Evolutionary conservation across 2,113 vertebrate genomes (phyloP).

Genomic region (Pipra filicauda): DNA sequence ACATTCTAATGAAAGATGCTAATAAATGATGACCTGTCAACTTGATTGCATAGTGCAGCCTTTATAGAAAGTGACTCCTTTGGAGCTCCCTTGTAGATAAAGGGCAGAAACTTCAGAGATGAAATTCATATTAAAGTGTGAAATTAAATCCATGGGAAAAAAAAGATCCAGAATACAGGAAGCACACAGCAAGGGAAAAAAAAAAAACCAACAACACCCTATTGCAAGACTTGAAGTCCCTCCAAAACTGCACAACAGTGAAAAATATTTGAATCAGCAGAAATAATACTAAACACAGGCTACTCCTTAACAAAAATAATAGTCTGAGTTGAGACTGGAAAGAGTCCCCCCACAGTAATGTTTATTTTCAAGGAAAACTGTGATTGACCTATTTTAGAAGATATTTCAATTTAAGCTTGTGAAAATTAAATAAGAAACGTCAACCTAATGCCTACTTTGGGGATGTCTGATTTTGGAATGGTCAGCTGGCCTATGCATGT

Average conservation of each 20-base stretch:
- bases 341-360: neutral
- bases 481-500: neutral
- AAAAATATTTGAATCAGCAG: constrained; percentile 8
- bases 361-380: neutral
- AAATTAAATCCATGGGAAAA: neutral
- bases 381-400: neutral
- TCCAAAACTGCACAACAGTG: neutral
- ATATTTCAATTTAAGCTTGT: neutral
- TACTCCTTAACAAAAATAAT: neutral
- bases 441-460: neutral
- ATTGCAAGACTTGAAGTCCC: neutral
- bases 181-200: neutral
- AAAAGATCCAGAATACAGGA: neutral
- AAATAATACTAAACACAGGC: neutral
- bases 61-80: neutral
- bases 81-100: neutral
- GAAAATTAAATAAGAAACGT: neutral
- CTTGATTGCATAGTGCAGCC: neutral
- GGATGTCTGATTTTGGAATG: neutral
- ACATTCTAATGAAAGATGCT: constrained; percentile 38
- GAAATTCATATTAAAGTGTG: neutral
- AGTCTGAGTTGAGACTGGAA: neutral
- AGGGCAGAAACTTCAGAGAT: neutral
- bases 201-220: neutral
- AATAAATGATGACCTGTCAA: constrained; percentile 24